Evolutionary conservation across 1,140 invertebrate species (phyloP).

Genomic region (Temnothorax nylanderi): DNA sequence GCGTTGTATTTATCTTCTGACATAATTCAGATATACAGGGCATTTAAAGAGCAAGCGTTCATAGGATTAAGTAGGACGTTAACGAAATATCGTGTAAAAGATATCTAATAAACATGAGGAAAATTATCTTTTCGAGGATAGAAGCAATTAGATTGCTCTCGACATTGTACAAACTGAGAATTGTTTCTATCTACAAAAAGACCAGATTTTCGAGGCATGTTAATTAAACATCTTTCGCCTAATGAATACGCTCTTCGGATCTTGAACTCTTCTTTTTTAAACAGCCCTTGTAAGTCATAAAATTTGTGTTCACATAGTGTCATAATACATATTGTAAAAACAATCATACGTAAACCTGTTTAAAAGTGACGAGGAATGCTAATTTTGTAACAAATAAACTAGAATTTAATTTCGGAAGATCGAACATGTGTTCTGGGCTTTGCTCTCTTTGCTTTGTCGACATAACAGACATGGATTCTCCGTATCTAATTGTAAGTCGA

Average conservation of each 20-base stretch:
- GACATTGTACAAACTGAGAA: neutral
- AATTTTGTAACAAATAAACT: constrained; percentile 30
- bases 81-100: constrained; percentile 12
- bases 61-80: neutral
- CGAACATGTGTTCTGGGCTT: neutral
- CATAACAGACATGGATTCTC: neutral
- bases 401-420: neutral
- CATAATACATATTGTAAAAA: constrained; percentile 33
- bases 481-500: neutral
- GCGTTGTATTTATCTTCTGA: constrained; percentile 11
- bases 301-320: constrained; percentile 36
- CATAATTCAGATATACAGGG: neutral
- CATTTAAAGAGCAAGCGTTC: constrained; percentile 28
- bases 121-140: neutral
- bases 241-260: neutral
- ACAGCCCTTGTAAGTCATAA: neutral
- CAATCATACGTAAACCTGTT: constrained; percentile 3
- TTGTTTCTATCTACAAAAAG: neutral
- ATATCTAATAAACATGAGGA: neutral
- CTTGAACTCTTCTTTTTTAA: constrained; percentile 15
- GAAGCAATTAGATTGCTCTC: neutral
- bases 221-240: constrained; percentile 21
- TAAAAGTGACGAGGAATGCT: neutral
- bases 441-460: neutral
- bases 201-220: neutral